Conservation (phyloP, 2,113 vertebrate species). For the Dromiciops gliroides region DNA sequence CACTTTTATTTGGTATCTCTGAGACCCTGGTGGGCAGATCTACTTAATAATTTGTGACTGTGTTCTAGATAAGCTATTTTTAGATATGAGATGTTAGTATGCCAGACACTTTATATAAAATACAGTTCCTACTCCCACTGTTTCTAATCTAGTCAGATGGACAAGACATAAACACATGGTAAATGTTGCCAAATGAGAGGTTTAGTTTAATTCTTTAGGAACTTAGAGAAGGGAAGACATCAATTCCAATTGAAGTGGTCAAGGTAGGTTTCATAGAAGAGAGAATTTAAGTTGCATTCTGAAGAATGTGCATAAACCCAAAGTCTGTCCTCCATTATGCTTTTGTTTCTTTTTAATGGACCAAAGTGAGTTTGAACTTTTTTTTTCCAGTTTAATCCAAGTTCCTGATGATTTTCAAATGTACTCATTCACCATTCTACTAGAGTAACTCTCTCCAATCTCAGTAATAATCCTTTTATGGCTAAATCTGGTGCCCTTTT, state of each 20-base stretch:
- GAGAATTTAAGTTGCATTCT: background rate
- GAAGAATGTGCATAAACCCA: background rate
- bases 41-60: background rate
- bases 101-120: background rate
- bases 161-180: background rate
- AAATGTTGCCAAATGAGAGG: background rate
- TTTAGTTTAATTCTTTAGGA: background rate
- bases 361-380: background rate
- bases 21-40: background rate
- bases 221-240: background rate
- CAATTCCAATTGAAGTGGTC: background rate
- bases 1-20: background rate
- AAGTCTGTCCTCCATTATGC: background rate
- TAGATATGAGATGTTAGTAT: background rate
- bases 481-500: background rate
- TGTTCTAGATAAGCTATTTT: background rate
- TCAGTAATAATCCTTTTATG: background rate
- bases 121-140: background rate
- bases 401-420: background rate
- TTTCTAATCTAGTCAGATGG: background rate
- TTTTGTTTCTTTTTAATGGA: background rate
- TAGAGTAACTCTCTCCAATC: background rate
- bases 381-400: background rate
- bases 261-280: background rate
- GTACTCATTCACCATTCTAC: background rate